Evolutionary conservation across 1,140 invertebrate species (phyloP), one percentile per base, ranked within the genome.

Genomic region (Bombus pascuorum): DNA sequence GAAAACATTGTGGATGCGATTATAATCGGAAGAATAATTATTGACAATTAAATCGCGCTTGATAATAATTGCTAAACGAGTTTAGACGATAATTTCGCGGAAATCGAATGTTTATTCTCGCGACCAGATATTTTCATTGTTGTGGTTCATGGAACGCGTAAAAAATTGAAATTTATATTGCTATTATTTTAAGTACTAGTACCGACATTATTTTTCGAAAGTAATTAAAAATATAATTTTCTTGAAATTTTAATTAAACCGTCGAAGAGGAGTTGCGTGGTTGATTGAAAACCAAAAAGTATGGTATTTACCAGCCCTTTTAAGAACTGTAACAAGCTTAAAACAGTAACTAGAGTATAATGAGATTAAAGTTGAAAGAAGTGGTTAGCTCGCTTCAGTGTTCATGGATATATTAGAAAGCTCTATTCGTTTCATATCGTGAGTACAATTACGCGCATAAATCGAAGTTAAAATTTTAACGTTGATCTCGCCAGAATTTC

Each of bases 61-160:
- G 57, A 15, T 62, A 77, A 47, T 57, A 81, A 53, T 77, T 57
- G 5, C 9, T 18, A 62, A 28, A 32, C 59, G 15, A 83, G 88
- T 13, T 62, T n/a, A n/a, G 59, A 62, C 28, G 86, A 86, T 90
- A 83, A 91, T 91, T 66, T 44, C 66, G 62, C 37, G 81, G 68
- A 84, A 88, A 81, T 71, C 70, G 90, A 88, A 88, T 79, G 74
- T 90, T 88, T 86, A 80, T n/a, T 70, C 28, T 68, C 6, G 22
- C 65, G 47, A 4, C 1, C 47, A 53, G 18, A 53, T 53, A 53
- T 53, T 53, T 53, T 53, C 6, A 22, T 53, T 53, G 18, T 53
- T 6, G 47, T 22, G 1, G 47, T 53, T 53, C 15, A 47, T 47
- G 47, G 6, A 47, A 47, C 47, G 18, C 1, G 47, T 53, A 22